phyloP scores from a whole-genome alignment of 2,797 vertebrate genomes.

The Pelochelys cantorii region DNA sequence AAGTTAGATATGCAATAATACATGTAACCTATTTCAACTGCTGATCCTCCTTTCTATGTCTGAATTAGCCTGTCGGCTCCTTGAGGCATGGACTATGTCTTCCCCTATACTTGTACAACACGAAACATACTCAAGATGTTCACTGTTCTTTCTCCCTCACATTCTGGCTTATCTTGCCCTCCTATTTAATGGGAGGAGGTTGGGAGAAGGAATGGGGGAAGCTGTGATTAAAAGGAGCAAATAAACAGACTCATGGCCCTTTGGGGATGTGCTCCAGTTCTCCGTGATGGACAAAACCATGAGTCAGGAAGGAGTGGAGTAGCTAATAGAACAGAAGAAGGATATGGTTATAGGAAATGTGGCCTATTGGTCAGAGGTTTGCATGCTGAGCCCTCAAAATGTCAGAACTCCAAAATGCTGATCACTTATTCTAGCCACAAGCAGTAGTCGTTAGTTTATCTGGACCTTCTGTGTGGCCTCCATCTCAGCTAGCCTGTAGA shows the following conservation, averaged over 20 bases:
- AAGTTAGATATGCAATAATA: not conserved
- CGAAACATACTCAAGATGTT: not conserved
- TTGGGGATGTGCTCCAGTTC: slow-evolving; percentile 19
- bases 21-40: not conserved
- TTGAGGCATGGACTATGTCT: not conserved
- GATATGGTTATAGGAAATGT: not conserved
- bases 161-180: not conserved
- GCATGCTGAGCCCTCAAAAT: not conserved
- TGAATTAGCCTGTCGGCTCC: not conserved
- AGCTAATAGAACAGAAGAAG: not conserved
- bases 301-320: not conserved
- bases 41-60: not conserved
- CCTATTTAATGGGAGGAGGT: not conserved
- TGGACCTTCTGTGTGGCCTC: not conserved
- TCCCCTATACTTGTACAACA: not conserved
- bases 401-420: not conserved
- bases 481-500: not conserved
- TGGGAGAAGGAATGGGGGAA: not conserved
- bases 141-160: not conserved
- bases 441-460: not conserved
- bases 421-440: not conserved
- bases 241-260: not conserved
- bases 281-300: not conserved
- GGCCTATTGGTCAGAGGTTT: not conserved
- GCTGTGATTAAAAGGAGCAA: slow-evolving; percentile 28